These are phyloP conservation scores for Euphonia xanthogaster DNA, from an alignment of 2,797 vertebrate species.

Conservation along the genomic window DNA sequence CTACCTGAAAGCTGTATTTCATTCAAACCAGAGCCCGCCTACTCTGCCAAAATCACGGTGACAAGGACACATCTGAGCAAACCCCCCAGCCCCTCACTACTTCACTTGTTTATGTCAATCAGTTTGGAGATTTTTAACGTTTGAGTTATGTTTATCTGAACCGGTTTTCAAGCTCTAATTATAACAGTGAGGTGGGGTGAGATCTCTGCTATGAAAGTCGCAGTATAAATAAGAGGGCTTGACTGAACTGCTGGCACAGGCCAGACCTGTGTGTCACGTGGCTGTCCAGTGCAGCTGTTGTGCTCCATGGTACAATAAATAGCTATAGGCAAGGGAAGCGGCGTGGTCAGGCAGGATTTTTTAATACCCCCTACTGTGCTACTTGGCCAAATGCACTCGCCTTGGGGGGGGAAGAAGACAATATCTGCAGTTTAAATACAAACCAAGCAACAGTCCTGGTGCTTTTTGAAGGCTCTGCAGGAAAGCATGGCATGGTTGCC, in stretches of 20 bases:
- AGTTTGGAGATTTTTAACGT: neutral
- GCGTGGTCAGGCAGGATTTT: neutral
- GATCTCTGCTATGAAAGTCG: constrained; percentile 45
- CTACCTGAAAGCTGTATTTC: neutral
- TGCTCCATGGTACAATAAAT: constrained; percentile 46
- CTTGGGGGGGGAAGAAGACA: too few relatives aligned
- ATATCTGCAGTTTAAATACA: neutral
- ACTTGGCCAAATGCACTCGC: neutral
- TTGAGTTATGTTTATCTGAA: constrained; percentile 61
- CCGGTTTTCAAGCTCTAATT: constrained; percentile 66
- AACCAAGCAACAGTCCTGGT: neutral
- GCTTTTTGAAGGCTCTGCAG: neutral
- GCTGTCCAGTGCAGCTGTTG: constrained; percentile 50
- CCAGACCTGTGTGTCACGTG: constrained; percentile 19
- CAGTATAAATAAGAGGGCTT: constrained; percentile 38
- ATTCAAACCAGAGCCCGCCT: neutral
- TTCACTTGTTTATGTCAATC: constrained; percentile 14
- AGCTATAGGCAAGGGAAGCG: constrained; percentile 9
- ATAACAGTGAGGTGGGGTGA: constrained; percentile 56
- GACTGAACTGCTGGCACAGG: constrained; percentile 25
- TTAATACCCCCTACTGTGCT: neutral
- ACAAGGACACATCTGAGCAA: neutral
- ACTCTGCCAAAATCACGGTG: neutral
- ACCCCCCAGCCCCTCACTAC: neutral
- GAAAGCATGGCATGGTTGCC: neutral